Conservation (phyloP, 2,888 invertebrate genomes). For the Netelia melanura region DNA sequence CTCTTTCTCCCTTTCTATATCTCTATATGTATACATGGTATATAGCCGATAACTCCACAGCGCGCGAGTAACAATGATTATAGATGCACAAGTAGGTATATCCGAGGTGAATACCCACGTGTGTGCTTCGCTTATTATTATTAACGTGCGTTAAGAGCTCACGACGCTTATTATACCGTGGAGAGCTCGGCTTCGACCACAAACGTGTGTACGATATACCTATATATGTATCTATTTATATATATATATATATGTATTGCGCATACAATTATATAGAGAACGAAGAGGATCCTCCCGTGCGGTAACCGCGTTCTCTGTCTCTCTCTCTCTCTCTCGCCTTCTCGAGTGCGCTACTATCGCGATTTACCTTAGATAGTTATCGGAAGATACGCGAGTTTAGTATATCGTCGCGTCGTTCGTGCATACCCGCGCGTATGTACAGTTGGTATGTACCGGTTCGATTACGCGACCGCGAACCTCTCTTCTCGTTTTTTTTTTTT, state of each 20-base stretch:
- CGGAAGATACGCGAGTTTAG: slow-evolving; percentile 65
- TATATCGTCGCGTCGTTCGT: neutral
- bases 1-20: slow-evolving; percentile 8
- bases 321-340: neutral
- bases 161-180: slow-evolving; percentile 52
- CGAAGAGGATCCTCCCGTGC: slow-evolving; percentile 44
- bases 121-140: slow-evolving; percentile 58
- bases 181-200: slow-evolving; percentile 4
- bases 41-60: slow-evolving; percentile 39
- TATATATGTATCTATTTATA: neutral
- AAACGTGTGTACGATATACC: slow-evolving; percentile 11
- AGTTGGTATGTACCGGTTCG: slow-evolving; percentile 62
- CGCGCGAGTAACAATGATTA: slow-evolving; percentile 60
- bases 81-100: slow-evolving; percentile 58
- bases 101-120: slow-evolving; percentile 34
- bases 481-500: neutral
- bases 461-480: slow-evolving; percentile 59
- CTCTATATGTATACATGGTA: slow-evolving; percentile 20
- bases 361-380: slow-evolving; percentile 79
- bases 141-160: slow-evolving; percentile 57
- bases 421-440: slow-evolving; percentile 17
- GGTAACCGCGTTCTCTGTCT: slow-evolving; percentile 39
- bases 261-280: slow-evolving; percentile 59
- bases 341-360: slow-evolving; percentile 71
- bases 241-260: slow-evolving; percentile 15